These are phyloP conservation scores for Crotophaga sulcirostris DNA, from an alignment of 2,113 vertebrate species.

Conservation along the genomic window DNA sequence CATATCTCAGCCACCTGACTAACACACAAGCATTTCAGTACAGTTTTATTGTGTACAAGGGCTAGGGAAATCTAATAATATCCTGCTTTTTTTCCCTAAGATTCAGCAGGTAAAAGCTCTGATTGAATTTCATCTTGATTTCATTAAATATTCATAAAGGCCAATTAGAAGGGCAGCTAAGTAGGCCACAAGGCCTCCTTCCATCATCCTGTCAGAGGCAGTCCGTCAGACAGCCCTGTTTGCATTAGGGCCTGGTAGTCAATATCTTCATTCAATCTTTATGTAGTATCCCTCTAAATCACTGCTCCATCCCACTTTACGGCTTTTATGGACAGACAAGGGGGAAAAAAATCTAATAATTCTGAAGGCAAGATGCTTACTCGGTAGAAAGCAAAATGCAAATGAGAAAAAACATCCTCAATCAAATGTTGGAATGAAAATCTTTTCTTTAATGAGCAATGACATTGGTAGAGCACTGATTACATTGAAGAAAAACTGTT, in stretches of 20 bases:
- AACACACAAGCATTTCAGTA: conserved; percentile 67
- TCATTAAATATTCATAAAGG: conserved; percentile 97
- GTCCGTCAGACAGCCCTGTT: conserved; percentile 77
- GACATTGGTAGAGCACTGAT: conserved; percentile 81
- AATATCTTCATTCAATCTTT: conserved; percentile 78
- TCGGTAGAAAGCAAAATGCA: conserved; percentile 79
- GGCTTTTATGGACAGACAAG: conserved; percentile 70
- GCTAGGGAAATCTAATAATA: conserved; percentile 82
- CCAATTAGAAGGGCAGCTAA: conserved; percentile 94
- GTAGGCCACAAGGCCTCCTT: conserved; percentile 81
- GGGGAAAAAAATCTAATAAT: conserved; percentile 69
- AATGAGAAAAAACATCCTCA: conserved; percentile 80
- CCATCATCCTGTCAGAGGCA: conserved; percentile 84
- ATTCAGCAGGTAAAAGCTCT: conserved; percentile 88
- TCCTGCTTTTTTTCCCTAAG: conserved; percentile 70
- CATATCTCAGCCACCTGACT: conserved; percentile 69
- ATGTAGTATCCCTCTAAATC: conserved; percentile 74
- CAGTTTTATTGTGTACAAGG: conserved; percentile 65
- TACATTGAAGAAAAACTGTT: conserved; percentile 82
- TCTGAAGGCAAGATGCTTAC: conserved; percentile 79
- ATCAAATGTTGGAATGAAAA: conserved; percentile 83
- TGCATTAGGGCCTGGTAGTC: conserved; percentile 77
- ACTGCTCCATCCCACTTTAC: conserved; percentile 68
- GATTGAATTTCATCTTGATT: conserved; percentile 93
- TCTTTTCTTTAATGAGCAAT: conserved; percentile 83